Evolutionary conservation across 2,888 invertebrate species (phyloP).

Genomic region (Cantharis flavilabris): DNA sequence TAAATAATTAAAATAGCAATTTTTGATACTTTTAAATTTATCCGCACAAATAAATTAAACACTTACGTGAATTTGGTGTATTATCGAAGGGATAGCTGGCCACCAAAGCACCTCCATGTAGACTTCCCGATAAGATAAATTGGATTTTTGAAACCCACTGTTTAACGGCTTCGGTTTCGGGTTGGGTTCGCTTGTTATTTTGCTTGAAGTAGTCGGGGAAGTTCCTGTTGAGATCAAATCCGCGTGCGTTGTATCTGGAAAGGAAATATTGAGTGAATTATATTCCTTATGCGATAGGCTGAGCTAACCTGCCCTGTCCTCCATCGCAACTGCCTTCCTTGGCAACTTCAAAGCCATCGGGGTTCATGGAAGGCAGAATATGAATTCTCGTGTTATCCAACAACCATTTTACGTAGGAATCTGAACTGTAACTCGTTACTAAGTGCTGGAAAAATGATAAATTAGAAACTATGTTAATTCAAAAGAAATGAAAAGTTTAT

Average conservation of each 20-base stretch:
- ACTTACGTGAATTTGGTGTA: slow-evolving; percentile 90
- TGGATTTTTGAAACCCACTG: slow-evolving; percentile 93
- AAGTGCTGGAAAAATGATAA: slow-evolving; percentile 67
- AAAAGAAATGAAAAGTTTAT: slow-evolving; percentile 47
- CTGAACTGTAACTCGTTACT: slow-evolving; percentile 79
- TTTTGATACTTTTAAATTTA: background rate
- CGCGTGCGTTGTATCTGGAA: slow-evolving; percentile 80
- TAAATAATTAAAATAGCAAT: slow-evolving; percentile 39
- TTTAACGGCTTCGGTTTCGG: slow-evolving; percentile 93
- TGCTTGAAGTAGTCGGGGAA: slow-evolving; percentile 95
- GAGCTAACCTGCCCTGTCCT: slow-evolving; percentile 77
- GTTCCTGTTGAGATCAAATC: slow-evolving; percentile 92
- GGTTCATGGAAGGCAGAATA: slow-evolving; percentile 97
- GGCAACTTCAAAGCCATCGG: slow-evolving; percentile 94
- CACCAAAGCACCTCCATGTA: slow-evolving; percentile 94
- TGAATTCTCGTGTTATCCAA: slow-evolving; percentile 95
- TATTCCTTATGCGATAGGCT: too few species aligned
- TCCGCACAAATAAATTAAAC: background rate
- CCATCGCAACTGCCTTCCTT: slow-evolving; percentile 88
- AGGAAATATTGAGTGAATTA: background rate
- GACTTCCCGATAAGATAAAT: slow-evolving; percentile 90
- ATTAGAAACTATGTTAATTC: background rate
- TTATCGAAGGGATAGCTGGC: slow-evolving; percentile 98
- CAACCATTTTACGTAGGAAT: slow-evolving; percentile 87
- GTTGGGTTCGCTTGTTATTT: slow-evolving; percentile 84